Conservation (phyloP, 1,140 invertebrate species). For the Sminthurides bifidus region DNA sequence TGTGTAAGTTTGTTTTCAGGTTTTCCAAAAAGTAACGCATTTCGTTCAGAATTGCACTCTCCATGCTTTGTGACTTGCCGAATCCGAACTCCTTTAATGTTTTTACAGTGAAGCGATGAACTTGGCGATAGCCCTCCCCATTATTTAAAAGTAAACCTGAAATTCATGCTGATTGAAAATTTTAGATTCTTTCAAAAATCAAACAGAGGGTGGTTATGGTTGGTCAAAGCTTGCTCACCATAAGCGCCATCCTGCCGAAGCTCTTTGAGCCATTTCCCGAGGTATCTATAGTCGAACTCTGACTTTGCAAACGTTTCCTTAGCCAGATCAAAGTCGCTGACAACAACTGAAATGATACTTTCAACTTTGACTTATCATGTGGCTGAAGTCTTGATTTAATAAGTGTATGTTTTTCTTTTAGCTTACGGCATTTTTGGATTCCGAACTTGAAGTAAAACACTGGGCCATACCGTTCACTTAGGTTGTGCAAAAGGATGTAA, state of each 20-base stretch:
- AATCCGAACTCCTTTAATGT: constrained; percentile 64
- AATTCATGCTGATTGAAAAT: background rate
- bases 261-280: background rate
- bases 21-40: constrained; percentile 42
- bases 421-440: too few species aligned
- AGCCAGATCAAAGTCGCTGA: too few species aligned
- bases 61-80: constrained; percentile 23
- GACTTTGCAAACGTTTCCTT: too few species aligned
- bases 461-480: too few species aligned
- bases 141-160: constrained; percentile 53
- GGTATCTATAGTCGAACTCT: background rate
- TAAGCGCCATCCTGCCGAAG: background rate
- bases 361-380: too few species aligned
- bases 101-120: constrained; percentile 62
- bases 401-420: too few species aligned
- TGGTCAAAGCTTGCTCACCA: background rate
- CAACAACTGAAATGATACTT: too few species aligned
- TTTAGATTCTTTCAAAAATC: background rate
- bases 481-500: too few species aligned
- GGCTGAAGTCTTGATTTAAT: too few species aligned
- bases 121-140: constrained; percentile 64
- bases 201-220: background rate
- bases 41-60: constrained; percentile 39
- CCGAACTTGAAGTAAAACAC: too few species aligned
- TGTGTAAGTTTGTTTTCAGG: constrained; percentile 40